Percentiles rank a stretch among this genome's conserved stretches.
Evolutionary conservation across 2,113 vertebrate genomes (phyloP).

Genomic region (Rhizomys pruinosus): DNA sequence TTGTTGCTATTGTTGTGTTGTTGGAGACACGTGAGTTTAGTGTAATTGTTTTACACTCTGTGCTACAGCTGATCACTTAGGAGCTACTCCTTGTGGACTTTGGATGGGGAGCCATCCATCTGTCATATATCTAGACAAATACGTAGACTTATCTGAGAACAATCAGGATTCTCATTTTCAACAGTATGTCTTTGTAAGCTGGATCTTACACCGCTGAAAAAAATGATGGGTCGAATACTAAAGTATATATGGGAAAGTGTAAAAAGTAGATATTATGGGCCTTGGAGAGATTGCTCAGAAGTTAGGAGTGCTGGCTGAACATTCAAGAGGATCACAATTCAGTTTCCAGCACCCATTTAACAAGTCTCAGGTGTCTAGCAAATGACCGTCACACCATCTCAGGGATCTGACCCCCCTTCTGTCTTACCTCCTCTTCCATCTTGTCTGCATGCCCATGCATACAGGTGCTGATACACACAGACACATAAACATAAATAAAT

Average conservation of each 20-base stretch:
- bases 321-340: background rate
- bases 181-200: background rate
- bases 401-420: background rate
- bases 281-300: background rate
- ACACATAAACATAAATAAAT: background rate
- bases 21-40: background rate
- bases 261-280: background rate
- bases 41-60: background rate
- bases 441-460: background rate
- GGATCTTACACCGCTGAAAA: background rate
- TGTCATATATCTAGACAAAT: background rate
- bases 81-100: background rate
- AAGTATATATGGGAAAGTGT: background rate
- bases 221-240: background rate
- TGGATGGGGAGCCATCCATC: background rate
- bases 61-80: background rate
- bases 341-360: background rate
- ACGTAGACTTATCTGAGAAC: background rate
- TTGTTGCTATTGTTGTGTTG: background rate
- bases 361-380: background rate
- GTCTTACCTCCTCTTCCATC: background rate
- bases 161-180: background rate
- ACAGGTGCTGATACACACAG: background rate
- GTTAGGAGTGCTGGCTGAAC: background rate
- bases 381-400: background rate